Percentiles rank a stretch among this genome's conserved stretches.
Conservation (phyloP, 2,113 vertebrate species). For the Rhynchomys soricoides region DNA sequence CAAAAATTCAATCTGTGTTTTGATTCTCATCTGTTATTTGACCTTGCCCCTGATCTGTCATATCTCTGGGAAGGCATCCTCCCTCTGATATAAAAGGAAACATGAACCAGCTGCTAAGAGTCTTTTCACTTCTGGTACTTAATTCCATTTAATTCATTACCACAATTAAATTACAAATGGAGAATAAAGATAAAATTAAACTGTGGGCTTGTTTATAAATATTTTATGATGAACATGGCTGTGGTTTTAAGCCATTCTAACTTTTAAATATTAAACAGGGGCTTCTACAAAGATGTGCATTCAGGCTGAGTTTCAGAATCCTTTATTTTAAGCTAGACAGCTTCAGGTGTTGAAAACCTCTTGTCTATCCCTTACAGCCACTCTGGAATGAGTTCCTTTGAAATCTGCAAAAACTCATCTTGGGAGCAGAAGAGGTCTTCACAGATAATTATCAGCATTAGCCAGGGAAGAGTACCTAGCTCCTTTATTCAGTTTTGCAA, state of each 20-base stretch:
- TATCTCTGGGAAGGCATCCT: background rate
- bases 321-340: constrained; percentile 58
- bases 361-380: constrained; percentile 31
- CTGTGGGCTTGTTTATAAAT: constrained; percentile 3
- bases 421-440: constrained; percentile 63
- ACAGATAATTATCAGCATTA: constrained; percentile 71
- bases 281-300: background rate
- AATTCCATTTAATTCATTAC: background rate
- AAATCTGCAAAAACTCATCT: constrained; percentile 64
- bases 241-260: background rate
- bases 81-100: background rate
- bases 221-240: background rate
- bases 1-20: background rate
- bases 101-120: background rate
- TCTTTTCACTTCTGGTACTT: constrained; percentile 2
- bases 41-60: background rate
- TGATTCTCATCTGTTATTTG: background rate
- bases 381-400: constrained; percentile 62
- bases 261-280: background rate
- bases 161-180: background rate
- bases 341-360: background rate
- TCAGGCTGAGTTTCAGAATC: background rate
- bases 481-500: constrained; percentile 28
- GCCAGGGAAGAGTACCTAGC: background rate
- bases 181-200: constrained; percentile 10